Base-by-base conservation (phyloP, 2,888 invertebrate species). In the Hydropsyche betteni region DNA sequence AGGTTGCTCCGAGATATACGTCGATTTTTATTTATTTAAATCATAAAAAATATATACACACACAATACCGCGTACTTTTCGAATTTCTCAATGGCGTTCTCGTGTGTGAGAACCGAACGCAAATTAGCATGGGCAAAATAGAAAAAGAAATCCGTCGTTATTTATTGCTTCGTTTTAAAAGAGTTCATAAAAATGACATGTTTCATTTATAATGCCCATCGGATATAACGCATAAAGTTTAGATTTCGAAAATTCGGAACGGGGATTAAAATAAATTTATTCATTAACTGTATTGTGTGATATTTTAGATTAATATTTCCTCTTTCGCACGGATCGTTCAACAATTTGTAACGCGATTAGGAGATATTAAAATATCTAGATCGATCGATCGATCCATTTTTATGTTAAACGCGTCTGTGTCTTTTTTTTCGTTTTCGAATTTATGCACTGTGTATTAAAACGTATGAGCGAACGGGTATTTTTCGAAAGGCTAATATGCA, bases 401-500 rank as follows among this genome's bases (percentile, higher is more conserved):
- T 64, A 24, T 58, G 58, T 58, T 16, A 58, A 64, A 64, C 64
- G 34, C 64, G 24, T 34, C 33, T 12, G 36, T 10, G 34, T 64
- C 64, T 36, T 64, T 36, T 44, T 44, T 44, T 44, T 44, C 10
- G 6, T 64, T 36, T 55, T 55, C 5, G 14, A 55, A n/a, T 14
- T 55, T 55, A 55, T 55, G 16, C 16, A 55, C 12, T 36, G 34
- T 36, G 34, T 64, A 12, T 36, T 8, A 7, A 24, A n/a, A 38
- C 10, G 73, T 61, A 61, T 69, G 44, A n/a, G 69, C 38, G 44
- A 53, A 36, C 52, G 38, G 14, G 52, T 52, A 53, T 52, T 24
- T 24, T 51, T 50, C 52, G 69, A 51, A 52, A 51, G 38, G 38
- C 68, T 72, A 72, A 75, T 72, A 72, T 72, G 72, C 68, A 68